Evolutionary conservation across 2,113 vertebrate species (phyloP).

Genomic region (Alethe castanea): DNA sequence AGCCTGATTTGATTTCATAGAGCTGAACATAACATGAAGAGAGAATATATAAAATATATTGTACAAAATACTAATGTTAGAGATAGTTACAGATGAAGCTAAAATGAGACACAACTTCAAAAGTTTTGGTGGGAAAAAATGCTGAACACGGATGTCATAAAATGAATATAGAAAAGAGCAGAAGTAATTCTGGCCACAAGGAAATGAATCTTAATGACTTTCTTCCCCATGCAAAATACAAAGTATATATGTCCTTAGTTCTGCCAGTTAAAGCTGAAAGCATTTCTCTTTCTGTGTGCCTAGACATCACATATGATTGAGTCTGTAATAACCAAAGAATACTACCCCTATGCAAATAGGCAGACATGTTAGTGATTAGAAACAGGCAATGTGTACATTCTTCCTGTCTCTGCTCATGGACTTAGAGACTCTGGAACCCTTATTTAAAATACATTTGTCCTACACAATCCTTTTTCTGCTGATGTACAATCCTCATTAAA

Average conservation of each 20-base stretch:
- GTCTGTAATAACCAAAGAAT: neutral
- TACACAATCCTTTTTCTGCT: neutral
- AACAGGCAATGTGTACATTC: neutral
- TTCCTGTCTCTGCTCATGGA: neutral
- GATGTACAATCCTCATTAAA: neutral
- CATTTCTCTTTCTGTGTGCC: neutral
- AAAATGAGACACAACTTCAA: neutral
- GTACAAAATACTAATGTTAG: neutral
- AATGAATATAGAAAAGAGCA: neutral
- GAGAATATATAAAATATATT: neutral
- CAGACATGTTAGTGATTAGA: neutral
- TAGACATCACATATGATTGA: neutral
- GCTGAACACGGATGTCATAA: neutral
- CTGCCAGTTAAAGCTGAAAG: neutral
- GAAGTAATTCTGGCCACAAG: neutral
- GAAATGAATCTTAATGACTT: neutral
- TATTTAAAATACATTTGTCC: neutral
- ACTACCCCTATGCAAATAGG: neutral
- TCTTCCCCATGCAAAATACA: neutral
- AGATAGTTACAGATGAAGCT: neutral
- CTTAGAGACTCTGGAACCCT: neutral
- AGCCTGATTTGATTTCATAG: conserved; percentile 19
- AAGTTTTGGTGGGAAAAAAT: neutral
- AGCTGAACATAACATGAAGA: neutral
- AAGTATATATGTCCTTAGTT: neutral